Conservation (phyloP, 2,888 invertebrate species). For the Agonopterix heracliana region DNA sequence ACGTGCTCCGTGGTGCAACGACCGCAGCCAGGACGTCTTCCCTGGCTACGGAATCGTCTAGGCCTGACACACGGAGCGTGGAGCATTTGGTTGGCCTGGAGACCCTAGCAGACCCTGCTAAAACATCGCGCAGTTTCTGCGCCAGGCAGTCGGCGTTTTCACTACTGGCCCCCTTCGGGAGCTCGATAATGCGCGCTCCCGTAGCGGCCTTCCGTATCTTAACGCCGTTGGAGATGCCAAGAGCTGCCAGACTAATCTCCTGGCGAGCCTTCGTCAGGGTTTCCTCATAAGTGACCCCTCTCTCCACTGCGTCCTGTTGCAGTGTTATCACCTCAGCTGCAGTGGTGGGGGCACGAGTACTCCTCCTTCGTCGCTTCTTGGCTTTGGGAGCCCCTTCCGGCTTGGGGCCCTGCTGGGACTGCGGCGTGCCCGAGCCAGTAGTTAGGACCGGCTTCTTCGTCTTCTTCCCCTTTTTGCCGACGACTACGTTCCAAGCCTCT, state of each 20-base stretch:
- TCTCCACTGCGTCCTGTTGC: neutral
- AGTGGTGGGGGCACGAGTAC: too few relatives aligned
- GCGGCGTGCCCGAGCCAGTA: too few relatives aligned
- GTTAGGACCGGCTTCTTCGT: neutral
- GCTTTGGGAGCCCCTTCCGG: too few relatives aligned
- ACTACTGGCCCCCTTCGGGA: neutral
- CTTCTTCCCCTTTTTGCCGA: neutral
- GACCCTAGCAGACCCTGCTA: neutral
- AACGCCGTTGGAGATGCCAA: neutral
- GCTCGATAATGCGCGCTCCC: neutral
- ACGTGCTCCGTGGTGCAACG: neutral
- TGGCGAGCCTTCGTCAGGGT: neutral
- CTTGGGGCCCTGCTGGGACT: too few relatives aligned
- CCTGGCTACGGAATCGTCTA: constrained; percentile 7
- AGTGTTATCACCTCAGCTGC: neutral
- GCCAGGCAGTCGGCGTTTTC: neutral
- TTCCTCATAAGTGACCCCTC: neutral
- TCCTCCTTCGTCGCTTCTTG: too few relatives aligned
- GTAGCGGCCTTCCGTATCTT: neutral
- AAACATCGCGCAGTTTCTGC: neutral
- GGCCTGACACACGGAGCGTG: neutral
- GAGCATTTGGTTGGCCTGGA: neutral
- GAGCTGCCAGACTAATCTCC: neutral
- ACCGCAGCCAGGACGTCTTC: constrained; percentile 1
- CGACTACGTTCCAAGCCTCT: too few relatives aligned